Evolutionary conservation across 2,797 vertebrate species (phyloP).

Genomic region (Neosilurus mollespiculum): DNA sequence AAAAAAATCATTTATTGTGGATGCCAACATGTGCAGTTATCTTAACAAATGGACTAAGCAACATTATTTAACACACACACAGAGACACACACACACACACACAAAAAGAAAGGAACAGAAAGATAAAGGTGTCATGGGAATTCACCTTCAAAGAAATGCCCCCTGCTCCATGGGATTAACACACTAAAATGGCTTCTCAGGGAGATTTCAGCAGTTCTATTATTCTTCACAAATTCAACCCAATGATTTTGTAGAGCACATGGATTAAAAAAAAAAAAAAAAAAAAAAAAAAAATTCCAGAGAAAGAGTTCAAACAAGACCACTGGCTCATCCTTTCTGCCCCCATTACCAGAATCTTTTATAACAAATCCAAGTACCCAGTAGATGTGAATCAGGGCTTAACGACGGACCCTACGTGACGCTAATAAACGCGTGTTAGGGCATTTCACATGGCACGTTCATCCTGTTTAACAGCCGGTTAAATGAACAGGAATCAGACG

Average conservation of each 20-base stretch:
- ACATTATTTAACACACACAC: neutral
- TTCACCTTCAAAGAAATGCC: constrained; percentile 80
- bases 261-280: too few relatives aligned
- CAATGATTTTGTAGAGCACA: constrained; percentile 74
- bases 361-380: constrained; percentile 65
- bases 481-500: constrained; percentile 11
- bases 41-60: neutral
- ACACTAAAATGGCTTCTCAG: constrained; percentile 75
- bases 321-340: constrained; percentile 76
- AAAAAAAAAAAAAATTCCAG: constrained; percentile 75
- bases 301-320: constrained; percentile 70
- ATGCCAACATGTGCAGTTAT: neutral
- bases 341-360: constrained; percentile 76
- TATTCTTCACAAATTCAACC: constrained; percentile 81
- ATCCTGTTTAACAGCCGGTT: constrained; percentile 62
- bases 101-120: constrained; percentile 45
- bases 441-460: constrained; percentile 57
- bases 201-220: constrained; percentile 75
- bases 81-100: too few relatives aligned
- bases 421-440: constrained; percentile 17
- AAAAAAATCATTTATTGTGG: neutral
- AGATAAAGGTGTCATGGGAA: constrained; percentile 68
- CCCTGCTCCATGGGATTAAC: constrained; percentile 72
- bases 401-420: neutral
- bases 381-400: constrained; percentile 72